Evolutionary conservation across 2,888 invertebrate genomes (phyloP).

Genomic region (Dinocampus coccinellae): DNA sequence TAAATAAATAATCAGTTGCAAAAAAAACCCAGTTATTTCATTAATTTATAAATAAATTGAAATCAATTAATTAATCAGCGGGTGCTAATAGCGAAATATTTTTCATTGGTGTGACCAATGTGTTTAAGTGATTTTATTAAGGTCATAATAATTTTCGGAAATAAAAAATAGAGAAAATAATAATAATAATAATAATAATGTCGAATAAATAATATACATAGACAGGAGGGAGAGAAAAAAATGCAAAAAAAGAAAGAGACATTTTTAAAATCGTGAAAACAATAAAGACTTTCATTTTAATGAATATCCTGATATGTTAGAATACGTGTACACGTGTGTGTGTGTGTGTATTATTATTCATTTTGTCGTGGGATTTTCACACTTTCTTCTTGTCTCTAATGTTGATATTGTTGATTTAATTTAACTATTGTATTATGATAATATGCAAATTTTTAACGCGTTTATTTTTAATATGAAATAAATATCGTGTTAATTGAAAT

Average conservation of each 20-base stretch:
- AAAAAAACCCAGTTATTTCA: background rate
- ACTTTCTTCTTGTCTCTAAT: constrained; percentile 39
- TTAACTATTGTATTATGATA: background rate
- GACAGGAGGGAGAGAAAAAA: constrained; percentile 15
- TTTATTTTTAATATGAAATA: too few relatives aligned
- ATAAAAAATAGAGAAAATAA: background rate
- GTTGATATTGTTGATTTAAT: constrained; percentile 19
- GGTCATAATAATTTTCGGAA: background rate
- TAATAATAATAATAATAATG: background rate
- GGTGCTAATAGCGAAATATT: background rate
- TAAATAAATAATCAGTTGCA: background rate
- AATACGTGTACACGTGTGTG: background rate
- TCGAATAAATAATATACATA: too few relatives aligned
- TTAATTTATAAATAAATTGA: background rate
- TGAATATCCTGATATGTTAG: background rate
- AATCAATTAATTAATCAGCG: constrained; percentile 7
- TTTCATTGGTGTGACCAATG: constrained; percentile 11
- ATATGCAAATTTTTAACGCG: too few relatives aligned
- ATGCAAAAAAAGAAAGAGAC: too few relatives aligned
- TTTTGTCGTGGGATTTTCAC: constrained; percentile 40
- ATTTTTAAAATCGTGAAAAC: too few relatives aligned
- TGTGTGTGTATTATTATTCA: background rate
- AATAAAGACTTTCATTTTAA: constrained; percentile 25
- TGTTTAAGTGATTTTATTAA: constrained; percentile 21
- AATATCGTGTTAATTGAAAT: background rate